Evolutionary conservation across 2,113 vertebrate genomes (phyloP).

Genomic region (Agapornis roseicollis): DNA sequence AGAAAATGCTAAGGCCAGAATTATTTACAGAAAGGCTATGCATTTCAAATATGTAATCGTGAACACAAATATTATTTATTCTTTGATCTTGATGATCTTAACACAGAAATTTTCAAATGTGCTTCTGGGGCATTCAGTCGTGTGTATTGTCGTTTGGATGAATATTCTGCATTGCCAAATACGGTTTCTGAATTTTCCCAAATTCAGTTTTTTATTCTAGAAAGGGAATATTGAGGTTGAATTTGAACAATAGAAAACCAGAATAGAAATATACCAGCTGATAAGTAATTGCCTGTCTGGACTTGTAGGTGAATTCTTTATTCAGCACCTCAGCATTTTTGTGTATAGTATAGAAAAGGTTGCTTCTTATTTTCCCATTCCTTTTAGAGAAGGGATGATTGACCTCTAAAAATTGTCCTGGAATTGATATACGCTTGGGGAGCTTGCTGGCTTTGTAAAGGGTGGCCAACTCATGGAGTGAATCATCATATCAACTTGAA

Average conservation of each 20-base stretch:
- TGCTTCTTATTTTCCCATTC: neutral
- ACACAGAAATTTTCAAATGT: neutral
- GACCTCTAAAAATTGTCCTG: neutral
- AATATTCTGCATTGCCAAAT: conserved; percentile 43
- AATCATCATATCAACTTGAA: conserved; percentile 37
- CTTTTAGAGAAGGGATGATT: neutral
- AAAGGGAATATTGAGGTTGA: conserved; percentile 27
- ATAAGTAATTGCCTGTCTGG: neutral
- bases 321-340: conserved; percentile 39
- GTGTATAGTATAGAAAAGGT: neutral
- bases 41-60: neutral
- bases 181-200: conserved; percentile 47
- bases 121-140: neutral
- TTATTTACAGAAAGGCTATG: neutral
- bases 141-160: conserved; percentile 41
- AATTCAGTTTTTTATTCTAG: conserved; percentile 38
- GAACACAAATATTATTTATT: neutral
- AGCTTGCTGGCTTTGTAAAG: conserved; percentile 1
- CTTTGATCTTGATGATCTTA: conserved; percentile 20
- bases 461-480: neutral
- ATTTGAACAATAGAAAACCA: conserved; percentile 28
- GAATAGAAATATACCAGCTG: conserved; percentile 36
- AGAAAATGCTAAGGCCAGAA: neutral
- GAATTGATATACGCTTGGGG: neutral
- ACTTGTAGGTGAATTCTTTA: conserved; percentile 5